A percentile compares a stretch with the other conserved stretches of the same genome.
Evolutionary conservation across 2,113 vertebrate genomes (phyloP).

Genomic region (Crocuta crocuta): DNA sequence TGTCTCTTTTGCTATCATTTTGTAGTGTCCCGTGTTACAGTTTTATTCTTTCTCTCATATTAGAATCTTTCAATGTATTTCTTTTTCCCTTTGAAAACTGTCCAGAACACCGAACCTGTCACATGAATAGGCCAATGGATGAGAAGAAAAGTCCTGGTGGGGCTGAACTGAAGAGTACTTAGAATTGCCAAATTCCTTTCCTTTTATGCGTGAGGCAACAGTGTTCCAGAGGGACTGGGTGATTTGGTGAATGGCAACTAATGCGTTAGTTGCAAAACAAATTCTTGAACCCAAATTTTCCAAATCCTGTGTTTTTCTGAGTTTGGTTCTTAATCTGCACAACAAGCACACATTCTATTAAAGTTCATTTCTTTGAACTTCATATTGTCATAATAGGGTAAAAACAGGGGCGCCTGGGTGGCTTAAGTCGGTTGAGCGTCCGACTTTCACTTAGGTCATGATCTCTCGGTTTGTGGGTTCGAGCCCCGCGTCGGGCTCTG

Average conservation of each 20-base stretch:
- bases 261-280: neutral
- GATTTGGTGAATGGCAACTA: neutral
- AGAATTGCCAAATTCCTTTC: neutral
- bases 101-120: neutral
- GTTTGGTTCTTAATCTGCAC: neutral
- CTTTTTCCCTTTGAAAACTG: conserved; percentile 4
- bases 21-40: neutral
- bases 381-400: neutral
- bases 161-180: neutral
- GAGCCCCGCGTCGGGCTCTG: too few relatives aligned
- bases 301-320: neutral
- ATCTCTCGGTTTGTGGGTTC: too few relatives aligned
- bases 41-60: conserved; percentile 43
- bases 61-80: neutral
- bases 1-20: conserved; percentile 40
- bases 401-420: neutral
- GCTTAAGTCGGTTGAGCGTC: too few relatives aligned
- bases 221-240: neutral
- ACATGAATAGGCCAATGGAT: neutral
- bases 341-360: neutral
- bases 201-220: neutral
- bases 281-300: neutral
- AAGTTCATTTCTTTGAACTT: neutral
- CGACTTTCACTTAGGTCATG: too few relatives aligned
- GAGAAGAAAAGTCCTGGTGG: neutral